A percentile compares a stretch with the other conserved stretches of the same genome.
These are phyloP conservation scores for Pelvicachromis taeniatus DNA, from an alignment of 2,113 vertebrate species.

Conservation along the genomic window DNA sequence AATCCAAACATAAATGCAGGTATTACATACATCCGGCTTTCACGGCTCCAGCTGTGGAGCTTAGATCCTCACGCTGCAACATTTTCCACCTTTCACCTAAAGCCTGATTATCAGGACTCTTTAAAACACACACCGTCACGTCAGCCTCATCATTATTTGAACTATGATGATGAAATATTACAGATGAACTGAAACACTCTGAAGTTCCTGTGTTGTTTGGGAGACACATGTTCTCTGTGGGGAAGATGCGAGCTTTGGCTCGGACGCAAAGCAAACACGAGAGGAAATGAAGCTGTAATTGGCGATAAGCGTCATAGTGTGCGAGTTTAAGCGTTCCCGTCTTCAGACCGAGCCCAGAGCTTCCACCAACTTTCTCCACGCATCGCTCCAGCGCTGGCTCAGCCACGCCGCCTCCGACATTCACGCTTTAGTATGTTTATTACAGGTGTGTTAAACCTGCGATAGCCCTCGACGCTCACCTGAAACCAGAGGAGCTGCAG, in stretches of 20 bases:
- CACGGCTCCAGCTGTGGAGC: not conserved
- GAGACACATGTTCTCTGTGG: not conserved
- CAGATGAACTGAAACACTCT: too few species aligned
- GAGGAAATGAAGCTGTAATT: not conserved
- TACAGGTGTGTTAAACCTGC: not conserved
- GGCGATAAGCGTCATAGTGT: not conserved
- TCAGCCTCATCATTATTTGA: not conserved
- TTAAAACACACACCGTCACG: fast-evolving
- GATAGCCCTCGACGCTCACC: fast-evolving
- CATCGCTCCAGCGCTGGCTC: not conserved
- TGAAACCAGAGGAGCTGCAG: not conserved
- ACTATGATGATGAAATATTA: fast-evolving
- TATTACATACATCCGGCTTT: not conserved
- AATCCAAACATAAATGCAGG: not conserved
- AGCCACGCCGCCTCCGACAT: not conserved
- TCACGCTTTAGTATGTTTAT: fast-evolving
- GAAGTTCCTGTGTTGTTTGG: not conserved
- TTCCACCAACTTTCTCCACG: not conserved
- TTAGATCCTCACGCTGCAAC: not conserved
- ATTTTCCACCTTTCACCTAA: not conserved
- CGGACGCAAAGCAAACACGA: not conserved
- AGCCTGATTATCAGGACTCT: not conserved
- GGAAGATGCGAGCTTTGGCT: not conserved
- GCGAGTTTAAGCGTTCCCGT: not conserved
- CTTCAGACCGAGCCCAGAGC: not conserved